Percentiles rank a stretch among this genome's conserved stretches.
phyloP scores from a whole-genome alignment of 2,113 vertebrate species.

The Rallus limicola region DNA sequence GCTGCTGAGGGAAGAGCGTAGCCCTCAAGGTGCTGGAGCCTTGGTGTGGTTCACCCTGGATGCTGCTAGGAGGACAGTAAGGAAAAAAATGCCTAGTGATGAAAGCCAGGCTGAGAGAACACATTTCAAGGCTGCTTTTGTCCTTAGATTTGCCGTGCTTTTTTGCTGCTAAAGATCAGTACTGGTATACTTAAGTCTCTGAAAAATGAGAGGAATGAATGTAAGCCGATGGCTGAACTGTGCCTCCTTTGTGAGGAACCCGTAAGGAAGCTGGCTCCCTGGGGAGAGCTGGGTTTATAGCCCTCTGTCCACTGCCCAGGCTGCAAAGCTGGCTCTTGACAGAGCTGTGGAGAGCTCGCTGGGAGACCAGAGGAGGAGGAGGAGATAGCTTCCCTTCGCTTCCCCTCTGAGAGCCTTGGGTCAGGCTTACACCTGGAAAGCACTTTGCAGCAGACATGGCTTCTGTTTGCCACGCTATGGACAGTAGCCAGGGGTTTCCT shows the following conservation, averaged over 20 bases:
- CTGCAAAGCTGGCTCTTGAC: background rate
- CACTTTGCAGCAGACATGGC: fast-evolving
- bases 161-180: background rate
- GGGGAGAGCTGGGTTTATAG: background rate
- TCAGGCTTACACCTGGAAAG: background rate
- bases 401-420: background rate
- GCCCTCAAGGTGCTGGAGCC: background rate
- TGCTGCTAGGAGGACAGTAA: background rate
- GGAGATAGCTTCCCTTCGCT: background rate
- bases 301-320: background rate
- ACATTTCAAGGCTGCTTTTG: background rate
- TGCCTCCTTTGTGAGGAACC: background rate
- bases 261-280: background rate
- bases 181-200: background rate
- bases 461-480: background rate
- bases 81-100: background rate
- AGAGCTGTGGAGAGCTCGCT: fast-evolving
- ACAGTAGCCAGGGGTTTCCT: background rate
- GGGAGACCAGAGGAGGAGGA: background rate
- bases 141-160: background rate
- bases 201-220: constrained; percentile 24
- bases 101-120: background rate
- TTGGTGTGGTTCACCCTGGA: background rate
- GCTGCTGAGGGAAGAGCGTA: background rate
- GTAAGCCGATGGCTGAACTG: background rate